Evolutionary conservation across 2,888 invertebrate species (phyloP), one percentile per base, ranked within the genome.

Genomic region (Trilocha varians): DNA sequence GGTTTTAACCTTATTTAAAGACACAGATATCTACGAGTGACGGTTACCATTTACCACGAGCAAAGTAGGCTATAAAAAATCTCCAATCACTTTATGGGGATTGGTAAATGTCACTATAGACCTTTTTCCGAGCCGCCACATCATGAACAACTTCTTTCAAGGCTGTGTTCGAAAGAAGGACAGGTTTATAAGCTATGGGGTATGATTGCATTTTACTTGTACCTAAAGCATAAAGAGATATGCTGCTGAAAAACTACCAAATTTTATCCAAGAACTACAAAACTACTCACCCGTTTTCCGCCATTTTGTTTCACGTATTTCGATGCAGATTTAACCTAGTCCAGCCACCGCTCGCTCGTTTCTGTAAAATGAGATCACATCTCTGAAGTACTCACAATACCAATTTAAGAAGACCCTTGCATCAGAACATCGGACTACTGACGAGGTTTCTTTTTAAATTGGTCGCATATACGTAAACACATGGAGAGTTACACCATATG

Each of bases 221-320:
- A n/a, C n/a, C n/a, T n/a, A n/a, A n/a, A n/a, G n/a, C n/a, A n/a
- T n/a, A n/a, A n/a, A n/a, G n/a, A n/a, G n/a, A n/a, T n/a, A n/a
- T n/a, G n/a, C n/a, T n/a, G n/a, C n/a, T n/a, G n/a, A n/a, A 18
- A 18, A 18, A 18, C 18, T 18, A 8, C 25, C 6, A 9, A 25
- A 25, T 9, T 25, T 5, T 25, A 25, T 6, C 25, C 11, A 25
- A 25, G 11, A 18, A 37, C 13, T 13, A 32, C 8, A 15, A 1
- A 14, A 11, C 17, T 18, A 44, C 71, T 78, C 62, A 83, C 83
- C 83, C 78, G 61, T 82, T 83, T 46, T 70, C 64, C 48, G 82
- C 74, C 82, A 80, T 82, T 47, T 60, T 65, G 17, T 43, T 47
- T 52, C 39, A 36, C 46, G 38, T 38, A 36, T 52, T 43, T 52